These are phyloP conservation scores for Pachliopta kotzebuea DNA, from an alignment of 2,888 invertebrate genomes.

Conservation along the genomic window DNA sequence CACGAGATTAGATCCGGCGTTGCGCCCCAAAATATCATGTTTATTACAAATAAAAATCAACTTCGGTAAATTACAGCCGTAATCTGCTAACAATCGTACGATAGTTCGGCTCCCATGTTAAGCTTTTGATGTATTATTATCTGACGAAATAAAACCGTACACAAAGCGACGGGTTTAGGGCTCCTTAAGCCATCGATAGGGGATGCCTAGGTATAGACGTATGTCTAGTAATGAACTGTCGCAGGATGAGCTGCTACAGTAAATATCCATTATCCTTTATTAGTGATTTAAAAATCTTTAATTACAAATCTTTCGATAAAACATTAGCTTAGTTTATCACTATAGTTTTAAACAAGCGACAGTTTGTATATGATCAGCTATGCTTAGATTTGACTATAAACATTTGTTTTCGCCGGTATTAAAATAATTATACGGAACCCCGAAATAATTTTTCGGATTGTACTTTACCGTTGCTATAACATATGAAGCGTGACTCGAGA, in stretches of 20 bases:
- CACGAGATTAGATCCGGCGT: slow-evolving; percentile 36
- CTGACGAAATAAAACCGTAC: slow-evolving; percentile 59
- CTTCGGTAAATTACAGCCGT: slow-evolving; percentile 53
- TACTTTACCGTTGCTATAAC: slow-evolving; percentile 4
- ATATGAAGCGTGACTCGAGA: slow-evolving; percentile 49
- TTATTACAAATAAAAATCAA: slow-evolving; percentile 63
- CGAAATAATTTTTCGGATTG: background rate
- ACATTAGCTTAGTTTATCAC: too few species aligned
- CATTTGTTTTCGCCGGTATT: too few species aligned
- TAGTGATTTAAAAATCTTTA: too few species aligned
- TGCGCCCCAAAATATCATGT: slow-evolving; percentile 60
- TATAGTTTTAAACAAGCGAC: too few species aligned
- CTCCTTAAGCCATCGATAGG: slow-evolving; percentile 40
- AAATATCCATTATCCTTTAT: too few species aligned
- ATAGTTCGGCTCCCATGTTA: slow-evolving; percentile 57
- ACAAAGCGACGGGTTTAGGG: slow-evolving; percentile 45
- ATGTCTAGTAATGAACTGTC: too few species aligned
- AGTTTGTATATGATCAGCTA: too few species aligned
- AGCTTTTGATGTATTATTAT: slow-evolving; percentile 68
- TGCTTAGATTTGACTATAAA: too few species aligned
- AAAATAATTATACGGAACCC: slow-evolving; percentile 12
- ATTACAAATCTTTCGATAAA: too few species aligned
- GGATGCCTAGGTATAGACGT: too few species aligned
- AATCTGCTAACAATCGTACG: slow-evolving; percentile 56
- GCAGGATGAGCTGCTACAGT: too few species aligned